These are phyloP conservation scores for Oligia strigilis DNA, from an alignment of 2,888 invertebrate species.

Conservation along the genomic window DNA sequence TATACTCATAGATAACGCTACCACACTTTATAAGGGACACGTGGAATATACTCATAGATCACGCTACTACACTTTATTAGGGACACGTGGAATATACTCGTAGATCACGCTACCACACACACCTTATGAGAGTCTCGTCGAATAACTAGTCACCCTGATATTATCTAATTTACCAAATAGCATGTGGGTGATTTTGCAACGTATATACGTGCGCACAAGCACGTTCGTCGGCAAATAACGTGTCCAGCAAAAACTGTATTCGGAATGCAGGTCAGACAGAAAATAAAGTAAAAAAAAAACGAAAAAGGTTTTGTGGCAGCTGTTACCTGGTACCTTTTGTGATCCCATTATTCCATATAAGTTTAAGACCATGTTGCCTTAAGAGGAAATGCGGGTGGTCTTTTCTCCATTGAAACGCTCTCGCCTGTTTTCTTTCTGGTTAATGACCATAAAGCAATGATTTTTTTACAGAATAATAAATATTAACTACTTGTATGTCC, in stretches of 20 bases:
- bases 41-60: too few relatives aligned
- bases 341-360: not conserved
- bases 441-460: too few relatives aligned
- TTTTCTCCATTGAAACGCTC: too few relatives aligned
- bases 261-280: not conserved
- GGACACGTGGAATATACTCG: too few relatives aligned
- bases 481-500: too few relatives aligned
- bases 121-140: not conserved
- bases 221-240: not conserved
- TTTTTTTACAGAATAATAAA: too few relatives aligned
- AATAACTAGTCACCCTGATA: not conserved
- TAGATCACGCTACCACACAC: too few relatives aligned
- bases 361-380: constrained; percentile 6
- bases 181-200: not conserved
- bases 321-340: constrained; percentile 1
- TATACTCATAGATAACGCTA: too few relatives aligned
- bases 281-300: not conserved
- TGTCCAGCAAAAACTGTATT: constrained; percentile 17
- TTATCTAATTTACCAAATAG: not conserved
- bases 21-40: too few relatives aligned
- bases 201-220: not conserved
- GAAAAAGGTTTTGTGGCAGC: not conserved
- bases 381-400: too few relatives aligned
- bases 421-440: too few relatives aligned
- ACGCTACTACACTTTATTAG: too few relatives aligned